phyloP scores from a whole-genome alignment of 1,140 invertebrate genomes.

The Diprion similis region DNA sequence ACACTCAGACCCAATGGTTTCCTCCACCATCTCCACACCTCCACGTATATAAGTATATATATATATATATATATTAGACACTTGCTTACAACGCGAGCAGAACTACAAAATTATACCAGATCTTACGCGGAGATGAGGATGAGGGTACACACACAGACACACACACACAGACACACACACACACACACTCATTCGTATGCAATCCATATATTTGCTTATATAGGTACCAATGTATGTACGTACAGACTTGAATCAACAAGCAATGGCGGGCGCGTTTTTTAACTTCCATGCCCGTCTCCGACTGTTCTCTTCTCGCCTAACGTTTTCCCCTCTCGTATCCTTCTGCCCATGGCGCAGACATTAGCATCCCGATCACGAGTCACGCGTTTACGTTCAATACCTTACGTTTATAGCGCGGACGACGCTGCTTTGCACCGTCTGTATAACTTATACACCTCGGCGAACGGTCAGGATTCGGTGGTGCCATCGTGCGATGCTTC shows the following conservation, averaged over 20 bases:
- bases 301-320: background rate
- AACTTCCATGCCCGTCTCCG: background rate
- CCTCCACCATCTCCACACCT: too few relatives aligned
- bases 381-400: conserved; percentile 15
- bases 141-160: too few relatives aligned
- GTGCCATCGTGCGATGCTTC: conserved; percentile 20
- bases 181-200: too few relatives aligned
- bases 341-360: conserved; percentile 28
- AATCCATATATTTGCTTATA: too few relatives aligned
- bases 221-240: background rate
- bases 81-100: too few relatives aligned
- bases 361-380: conserved; percentile 42
- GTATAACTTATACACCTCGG: too few relatives aligned
- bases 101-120: too few relatives aligned
- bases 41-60: too few relatives aligned
- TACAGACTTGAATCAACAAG: background rate
- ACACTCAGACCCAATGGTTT: too few relatives aligned
- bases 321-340: conserved; percentile 23
- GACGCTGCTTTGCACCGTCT: conserved; percentile 13
- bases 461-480: conserved; percentile 36
- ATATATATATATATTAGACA: too few relatives aligned
- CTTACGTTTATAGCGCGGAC: conserved; percentile 41
- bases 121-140: too few relatives aligned
- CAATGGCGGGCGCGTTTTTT: background rate
- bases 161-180: too few relatives aligned